Base-by-base conservation (phyloP, 1,140 invertebrate species). In the Formica selysi region DNA sequence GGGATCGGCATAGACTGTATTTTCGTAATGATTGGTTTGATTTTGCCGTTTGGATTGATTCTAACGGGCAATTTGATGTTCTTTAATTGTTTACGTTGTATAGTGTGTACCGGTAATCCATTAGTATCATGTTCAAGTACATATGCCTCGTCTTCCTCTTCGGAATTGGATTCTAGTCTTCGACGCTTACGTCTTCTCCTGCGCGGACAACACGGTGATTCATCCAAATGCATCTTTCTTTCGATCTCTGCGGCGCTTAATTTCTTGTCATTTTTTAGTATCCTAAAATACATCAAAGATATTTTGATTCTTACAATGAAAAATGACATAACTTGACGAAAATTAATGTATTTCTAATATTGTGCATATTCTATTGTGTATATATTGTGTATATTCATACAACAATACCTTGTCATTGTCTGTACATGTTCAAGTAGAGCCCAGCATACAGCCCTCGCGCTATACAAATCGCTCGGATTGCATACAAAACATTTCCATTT, bases 401-500 rank as follows among this genome's bases (percentile, higher is more conserved):
- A 8, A 64, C 29, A 61, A 87, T 92, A 95, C 93, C 92, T 94
- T 26, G 91, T 92, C 32, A 94, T 91, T 22, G 91, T 93, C 88
- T 95, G 92, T 32, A 95, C 88, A 57, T 95, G 93, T 48, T 93
- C 89, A 19, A 94, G 88, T 1, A 97, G 91, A 11, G 97, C 96
- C 96, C 97, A 96, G 90, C 97, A 97, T 41, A 96, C 92, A 44
- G 96, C 96, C 62, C 97, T 94, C 36, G 96, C 92, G 8, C 96
- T 96, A 94, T 96, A 97, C 1, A 98, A 93, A 87, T 97, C 97
- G 78, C 95, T 96, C 0, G 97, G 96, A 92, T 97, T 96, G 93
- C 98, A 98, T 22, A 97, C 96, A 92, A 98, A 98, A 94, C 98
- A 98, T 86, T 97, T 96, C 98, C 98, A 98, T 90, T 97, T 97